Evolutionary conservation across 92 coral and sea anemone genomes (phyloP), one percentile per base, ranked within the genome.

Genomic region (Epizoanthus rinbou): DNA sequence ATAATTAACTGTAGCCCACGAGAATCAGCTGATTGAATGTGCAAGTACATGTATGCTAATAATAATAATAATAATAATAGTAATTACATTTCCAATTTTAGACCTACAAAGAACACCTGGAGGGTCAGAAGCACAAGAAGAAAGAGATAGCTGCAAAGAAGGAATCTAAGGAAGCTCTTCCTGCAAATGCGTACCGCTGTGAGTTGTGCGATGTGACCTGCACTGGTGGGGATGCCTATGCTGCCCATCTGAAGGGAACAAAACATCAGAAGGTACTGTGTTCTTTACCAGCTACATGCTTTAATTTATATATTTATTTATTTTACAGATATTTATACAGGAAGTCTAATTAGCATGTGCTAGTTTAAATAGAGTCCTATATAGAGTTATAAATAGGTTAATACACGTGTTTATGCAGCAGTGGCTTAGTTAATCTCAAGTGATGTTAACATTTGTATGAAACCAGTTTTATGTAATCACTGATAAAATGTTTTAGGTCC

Each of bases 61-160:
- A 14, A 14, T 39, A 28, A 5, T n/a, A n/a, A 25, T 17, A 3
- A 25, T 39, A 25, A 47, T 47, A 7, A 41, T n/a, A n/a, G n/a
- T 3, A 37, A 53, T 52, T 39, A n/a, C 25, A 18, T 52, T 9
- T 23, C 69, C 4, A 65, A 59, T 6, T 33, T 18, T 58, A 96
- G 99, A 96, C 99, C 0, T 96, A 96, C 92, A 96, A 95, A 79
- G 99, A 96, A 68, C 99, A 96, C 85, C 76, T 96, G 33, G 99
- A 96, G 71, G 99, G 99, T 21, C 99, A 96, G 71, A 96, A 94
- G 68, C 99, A 96, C 90, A 96, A 96, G 90, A 96, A 96, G 88
- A 96, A 94, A 69, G 99, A 96, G 71, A 90, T 94, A 18, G 91
- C 99, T 28, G 94, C 90, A 25, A 96, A 96, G 59, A 92, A 91